Conservation (phyloP, 2,113 vertebrate species). For the Todiramphus saurophagus region DNA sequence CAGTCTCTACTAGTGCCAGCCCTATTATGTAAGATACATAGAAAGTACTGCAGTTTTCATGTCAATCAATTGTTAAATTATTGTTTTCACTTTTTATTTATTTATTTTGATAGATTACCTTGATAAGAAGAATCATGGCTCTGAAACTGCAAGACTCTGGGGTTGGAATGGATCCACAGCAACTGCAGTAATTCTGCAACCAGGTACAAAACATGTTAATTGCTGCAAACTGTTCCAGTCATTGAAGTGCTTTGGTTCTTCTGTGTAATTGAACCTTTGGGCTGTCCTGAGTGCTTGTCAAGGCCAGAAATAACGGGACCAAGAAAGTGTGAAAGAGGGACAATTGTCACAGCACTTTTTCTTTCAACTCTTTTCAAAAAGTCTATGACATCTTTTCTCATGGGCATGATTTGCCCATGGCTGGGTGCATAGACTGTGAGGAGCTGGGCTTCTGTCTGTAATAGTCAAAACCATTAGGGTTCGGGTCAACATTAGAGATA, state of each 20-base stretch:
- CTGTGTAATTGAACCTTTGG: background rate
- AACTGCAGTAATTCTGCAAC: background rate
- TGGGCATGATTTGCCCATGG: background rate
- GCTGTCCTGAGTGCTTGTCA: background rate
- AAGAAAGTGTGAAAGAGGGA: background rate
- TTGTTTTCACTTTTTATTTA: background rate
- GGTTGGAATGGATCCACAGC: background rate
- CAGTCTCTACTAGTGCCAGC: background rate
- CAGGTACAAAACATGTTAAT: background rate
- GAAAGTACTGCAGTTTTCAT: background rate
- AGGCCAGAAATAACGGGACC: background rate
- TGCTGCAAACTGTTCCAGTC: background rate
- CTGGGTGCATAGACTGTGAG: background rate
- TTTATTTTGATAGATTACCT: background rate
- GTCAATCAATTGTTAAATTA: background rate
- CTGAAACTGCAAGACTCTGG: background rate
- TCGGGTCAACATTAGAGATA: background rate
- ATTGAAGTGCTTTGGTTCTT: background rate
- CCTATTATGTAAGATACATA: background rate
- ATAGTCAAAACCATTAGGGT: background rate
- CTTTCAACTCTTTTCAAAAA: background rate
- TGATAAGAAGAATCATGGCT: background rate
- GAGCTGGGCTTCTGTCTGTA: background rate
- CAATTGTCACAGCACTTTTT: background rate
- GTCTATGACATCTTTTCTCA: accelerated